A percentile compares a stretch with the other conserved stretches of the same genome.
phyloP scores from a whole-genome alignment of 2,797 vertebrate genomes.

The Melanotaenia nigrans region DNA sequence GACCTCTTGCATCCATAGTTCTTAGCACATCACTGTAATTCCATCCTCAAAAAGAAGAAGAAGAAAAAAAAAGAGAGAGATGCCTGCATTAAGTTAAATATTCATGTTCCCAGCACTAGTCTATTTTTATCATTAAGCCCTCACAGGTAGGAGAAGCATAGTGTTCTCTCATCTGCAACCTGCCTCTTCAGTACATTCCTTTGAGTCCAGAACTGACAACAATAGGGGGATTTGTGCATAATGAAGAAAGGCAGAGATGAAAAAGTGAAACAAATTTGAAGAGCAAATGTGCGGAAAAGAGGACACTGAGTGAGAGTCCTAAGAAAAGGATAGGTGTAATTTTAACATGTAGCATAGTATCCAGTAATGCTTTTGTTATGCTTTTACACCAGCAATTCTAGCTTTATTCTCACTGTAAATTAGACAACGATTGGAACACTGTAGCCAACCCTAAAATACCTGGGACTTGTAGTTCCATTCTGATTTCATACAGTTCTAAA shows the following conservation, averaged over 20 bases:
- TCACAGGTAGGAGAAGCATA: constrained; percentile 72
- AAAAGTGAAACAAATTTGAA: constrained; percentile 28
- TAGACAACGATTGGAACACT: not conserved
- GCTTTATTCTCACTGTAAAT: constrained; percentile 7
- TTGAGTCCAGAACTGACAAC: constrained; percentile 49
- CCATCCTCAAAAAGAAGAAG: constrained; percentile 3
- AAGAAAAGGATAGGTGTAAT: constrained; percentile 16
- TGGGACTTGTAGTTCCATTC: not conserved
- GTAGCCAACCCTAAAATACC: not conserved
- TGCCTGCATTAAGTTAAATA: constrained; percentile 83
- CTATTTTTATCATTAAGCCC: constrained; percentile 79
- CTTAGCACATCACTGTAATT: constrained; percentile 47
- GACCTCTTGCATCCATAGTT: constrained; percentile 32
- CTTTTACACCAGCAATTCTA: constrained; percentile 19
- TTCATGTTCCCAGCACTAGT: constrained; percentile 74
- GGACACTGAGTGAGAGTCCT: constrained; percentile 18
- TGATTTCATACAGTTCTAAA: constrained; percentile 10
- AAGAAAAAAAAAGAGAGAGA: constrained; percentile 41
- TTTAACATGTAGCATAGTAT: constrained; percentile 16
- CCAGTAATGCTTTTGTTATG: constrained; percentile 6
- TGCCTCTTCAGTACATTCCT: constrained; percentile 54
- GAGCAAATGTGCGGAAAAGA: constrained; percentile 20
- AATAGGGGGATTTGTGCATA: constrained; percentile 34
- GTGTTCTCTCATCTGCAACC: constrained; percentile 69
- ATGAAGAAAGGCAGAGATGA: constrained; percentile 42